These are phyloP conservation scores for Neogale vison DNA, from an alignment of 2,113 vertebrate genomes.

Conservation along the genomic window DNA sequence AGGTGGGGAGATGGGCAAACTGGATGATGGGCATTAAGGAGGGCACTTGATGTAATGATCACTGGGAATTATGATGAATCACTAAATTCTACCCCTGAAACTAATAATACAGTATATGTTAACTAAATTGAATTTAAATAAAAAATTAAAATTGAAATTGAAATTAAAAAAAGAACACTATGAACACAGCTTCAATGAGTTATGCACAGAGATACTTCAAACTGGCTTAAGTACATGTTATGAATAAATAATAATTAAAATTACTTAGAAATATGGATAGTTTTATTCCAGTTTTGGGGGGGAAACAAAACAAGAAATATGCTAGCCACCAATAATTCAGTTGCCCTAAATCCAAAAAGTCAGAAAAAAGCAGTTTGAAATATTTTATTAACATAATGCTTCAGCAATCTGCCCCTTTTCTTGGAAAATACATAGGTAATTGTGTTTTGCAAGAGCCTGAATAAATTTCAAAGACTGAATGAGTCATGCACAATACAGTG, in stretches of 20 bases:
- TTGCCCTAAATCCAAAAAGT: not conserved
- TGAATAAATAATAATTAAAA: not conserved
- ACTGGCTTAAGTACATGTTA: not conserved
- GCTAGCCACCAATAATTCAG: not conserved
- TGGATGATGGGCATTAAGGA: not conserved
- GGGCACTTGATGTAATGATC: not conserved
- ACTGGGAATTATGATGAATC: not conserved
- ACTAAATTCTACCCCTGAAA: not conserved
- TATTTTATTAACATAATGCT: slow-evolving; percentile 2
- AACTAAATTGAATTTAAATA: not conserved
- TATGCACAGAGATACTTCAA: not conserved
- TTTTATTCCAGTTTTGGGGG: not conserved
- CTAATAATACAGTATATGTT: not conserved
- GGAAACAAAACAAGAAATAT: not conserved
- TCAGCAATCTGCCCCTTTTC: not conserved
- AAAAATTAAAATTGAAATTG: not conserved
- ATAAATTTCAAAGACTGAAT: slow-evolving; percentile 40
- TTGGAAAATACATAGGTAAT: slow-evolving; percentile 28
- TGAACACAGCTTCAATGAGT: not conserved
- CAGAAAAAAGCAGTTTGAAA: not conserved
- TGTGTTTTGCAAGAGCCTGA: slow-evolving; percentile 40
- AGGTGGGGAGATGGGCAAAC: not conserved
- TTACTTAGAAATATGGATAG: not conserved
- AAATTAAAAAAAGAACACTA: not conserved
- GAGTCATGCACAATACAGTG: not conserved